Evolutionary conservation across 2,888 invertebrate species (phyloP).

Genomic region (Tetragonisca angustula): DNA sequence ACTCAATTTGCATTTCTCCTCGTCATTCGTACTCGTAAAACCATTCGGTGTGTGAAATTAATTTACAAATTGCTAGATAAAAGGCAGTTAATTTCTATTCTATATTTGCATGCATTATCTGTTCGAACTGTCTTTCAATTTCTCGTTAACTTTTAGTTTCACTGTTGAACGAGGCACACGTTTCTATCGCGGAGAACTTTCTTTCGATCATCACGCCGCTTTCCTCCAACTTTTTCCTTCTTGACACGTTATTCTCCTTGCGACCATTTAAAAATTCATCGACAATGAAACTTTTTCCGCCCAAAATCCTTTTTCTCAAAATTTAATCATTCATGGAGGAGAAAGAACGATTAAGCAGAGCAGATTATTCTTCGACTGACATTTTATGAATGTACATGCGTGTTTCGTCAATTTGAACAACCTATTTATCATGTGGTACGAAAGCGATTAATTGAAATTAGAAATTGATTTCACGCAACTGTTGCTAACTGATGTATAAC

Average conservation of each 20-base stretch:
- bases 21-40: not conserved
- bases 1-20: not conserved
- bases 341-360: not conserved
- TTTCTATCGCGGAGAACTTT: conserved; percentile 43
- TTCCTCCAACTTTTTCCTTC: conserved; percentile 22
- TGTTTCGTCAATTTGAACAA: conserved; percentile 61
- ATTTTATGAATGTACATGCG: conserved; percentile 53
- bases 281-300: not conserved
- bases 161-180: conserved; percentile 22
- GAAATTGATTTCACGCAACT: conserved; percentile 38
- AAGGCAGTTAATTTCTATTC: not conserved
- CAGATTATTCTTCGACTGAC: conserved; percentile 12
- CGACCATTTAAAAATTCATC: not conserved
- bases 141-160: conserved; percentile 39
- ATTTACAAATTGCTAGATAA: not conserved
- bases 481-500: conserved; percentile 4
- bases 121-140: not conserved
- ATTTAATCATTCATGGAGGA: not conserved
- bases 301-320: not conserved
- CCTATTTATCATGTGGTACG: conserved; percentile 76
- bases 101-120: not conserved
- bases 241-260: not conserved
- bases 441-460: conserved; percentile 53
- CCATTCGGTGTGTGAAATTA: not conserved
- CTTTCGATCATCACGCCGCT: conserved; percentile 34